Evolutionary conservation across 2,113 vertebrate genomes (phyloP).

Genomic region (Uria lomvia): DNA sequence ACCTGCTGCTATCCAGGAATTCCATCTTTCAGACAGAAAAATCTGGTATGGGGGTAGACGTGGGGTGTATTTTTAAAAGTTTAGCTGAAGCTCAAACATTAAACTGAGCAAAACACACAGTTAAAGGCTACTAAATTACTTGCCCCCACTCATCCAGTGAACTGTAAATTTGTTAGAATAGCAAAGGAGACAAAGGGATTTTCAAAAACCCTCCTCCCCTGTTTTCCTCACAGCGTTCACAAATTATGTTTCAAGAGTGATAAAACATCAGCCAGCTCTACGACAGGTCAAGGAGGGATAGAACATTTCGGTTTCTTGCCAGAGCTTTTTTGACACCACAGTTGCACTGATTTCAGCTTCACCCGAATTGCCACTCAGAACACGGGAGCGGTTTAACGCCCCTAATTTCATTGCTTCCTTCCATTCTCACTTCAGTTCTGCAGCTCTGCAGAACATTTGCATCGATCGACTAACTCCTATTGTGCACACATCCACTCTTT

Average conservation of each 20-base stretch:
- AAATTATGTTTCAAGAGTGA: not conserved
- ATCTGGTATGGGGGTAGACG: not conserved
- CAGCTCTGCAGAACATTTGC: not conserved
- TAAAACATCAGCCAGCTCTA: not conserved
- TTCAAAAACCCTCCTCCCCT: not conserved
- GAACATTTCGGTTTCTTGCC: not conserved
- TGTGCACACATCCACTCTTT: not conserved
- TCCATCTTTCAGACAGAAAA: not conserved
- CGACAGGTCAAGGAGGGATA: not conserved
- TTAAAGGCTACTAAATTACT: not conserved
- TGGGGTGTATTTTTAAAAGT: not conserved
- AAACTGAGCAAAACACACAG: not conserved
- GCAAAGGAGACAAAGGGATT: not conserved
- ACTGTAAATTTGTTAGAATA: rapidly evolving
- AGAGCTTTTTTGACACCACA: not conserved
- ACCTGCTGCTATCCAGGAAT: not conserved
- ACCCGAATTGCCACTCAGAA: not conserved
- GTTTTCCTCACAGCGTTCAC: not conserved
- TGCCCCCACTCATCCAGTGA: not conserved
- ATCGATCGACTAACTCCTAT: not conserved
- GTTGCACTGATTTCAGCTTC: not conserved
- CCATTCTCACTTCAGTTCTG: not conserved
- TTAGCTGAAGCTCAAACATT: not conserved
- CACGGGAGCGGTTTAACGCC: not conserved
- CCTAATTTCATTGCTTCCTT: not conserved